Conservation (phyloP, 2,113 vertebrate species). For the Centropus unirufus region DNA sequence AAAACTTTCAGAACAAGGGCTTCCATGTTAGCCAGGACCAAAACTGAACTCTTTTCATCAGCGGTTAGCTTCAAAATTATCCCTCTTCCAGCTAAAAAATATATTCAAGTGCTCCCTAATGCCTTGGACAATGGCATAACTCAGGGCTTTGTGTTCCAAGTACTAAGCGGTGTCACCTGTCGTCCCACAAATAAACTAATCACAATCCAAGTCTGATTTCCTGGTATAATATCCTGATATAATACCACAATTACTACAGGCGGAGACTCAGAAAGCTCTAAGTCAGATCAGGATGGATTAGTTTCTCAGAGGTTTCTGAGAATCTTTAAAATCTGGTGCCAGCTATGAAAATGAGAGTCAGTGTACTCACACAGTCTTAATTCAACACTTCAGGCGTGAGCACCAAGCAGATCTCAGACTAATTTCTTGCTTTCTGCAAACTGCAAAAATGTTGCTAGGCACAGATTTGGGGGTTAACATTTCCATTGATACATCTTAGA, state of each 20-base stretch:
- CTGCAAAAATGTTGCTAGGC: neutral
- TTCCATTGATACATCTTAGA: neutral
- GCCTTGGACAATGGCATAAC: neutral
- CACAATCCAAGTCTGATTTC: neutral
- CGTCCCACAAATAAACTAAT: neutral
- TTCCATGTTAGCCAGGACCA: neutral
- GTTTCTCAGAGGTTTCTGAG: neutral
- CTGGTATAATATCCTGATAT: neutral
- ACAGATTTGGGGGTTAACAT: neutral
- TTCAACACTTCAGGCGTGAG: neutral
- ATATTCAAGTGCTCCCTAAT: neutral
- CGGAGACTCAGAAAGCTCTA: neutral
- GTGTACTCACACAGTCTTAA: neutral
- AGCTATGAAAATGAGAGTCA: neutral
- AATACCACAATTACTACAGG: neutral
- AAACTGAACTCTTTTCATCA: neutral
- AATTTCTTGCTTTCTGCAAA: neutral
- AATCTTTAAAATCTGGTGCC: neutral
- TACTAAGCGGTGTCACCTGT: neutral
- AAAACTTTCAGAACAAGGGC: neutral
- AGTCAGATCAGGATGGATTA: neutral
- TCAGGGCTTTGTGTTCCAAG: neutral
- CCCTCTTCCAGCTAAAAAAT: neutral
- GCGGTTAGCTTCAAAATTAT: neutral
- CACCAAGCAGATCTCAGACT: neutral